Percentiles rank a stretch among this genome's conserved stretches.
These are phyloP conservation scores for Knipowitschia caucasica DNA, from an alignment of 2,797 vertebrate genomes.

Conservation along the genomic window DNA sequence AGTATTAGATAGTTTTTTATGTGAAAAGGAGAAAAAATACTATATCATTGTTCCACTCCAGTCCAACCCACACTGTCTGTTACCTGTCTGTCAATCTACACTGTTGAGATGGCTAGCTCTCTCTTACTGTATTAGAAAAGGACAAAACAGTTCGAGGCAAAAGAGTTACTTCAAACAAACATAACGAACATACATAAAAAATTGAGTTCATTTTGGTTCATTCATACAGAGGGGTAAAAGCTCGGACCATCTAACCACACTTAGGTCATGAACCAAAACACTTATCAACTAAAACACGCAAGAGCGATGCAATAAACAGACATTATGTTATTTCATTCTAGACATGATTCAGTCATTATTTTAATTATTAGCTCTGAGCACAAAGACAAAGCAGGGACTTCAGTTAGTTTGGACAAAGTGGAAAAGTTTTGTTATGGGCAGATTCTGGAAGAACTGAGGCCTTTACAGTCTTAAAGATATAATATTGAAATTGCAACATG, in stretches of 20 bases:
- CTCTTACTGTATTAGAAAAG: slow-evolving; percentile 54
- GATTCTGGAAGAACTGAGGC: not conserved
- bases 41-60: slow-evolving; percentile 14
- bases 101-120: slow-evolving; percentile 60
- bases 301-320: slow-evolving; percentile 35
- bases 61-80: slow-evolving; percentile 56
- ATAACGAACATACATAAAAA: not conserved
- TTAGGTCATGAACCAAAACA: slow-evolving; percentile 31
- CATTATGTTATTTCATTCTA: slow-evolving; percentile 47
- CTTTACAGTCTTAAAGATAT: not conserved
- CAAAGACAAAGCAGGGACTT: not conserved
- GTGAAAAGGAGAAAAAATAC: too few species aligned
- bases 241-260: slow-evolving; percentile 16
- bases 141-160: slow-evolving; percentile 18
- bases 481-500: too few species aligned
- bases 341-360: slow-evolving; percentile 49
- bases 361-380: slow-evolving; percentile 28
- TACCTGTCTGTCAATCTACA: slow-evolving; percentile 82
- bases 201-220: slow-evolving; percentile 8
- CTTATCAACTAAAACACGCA: slow-evolving; percentile 52
- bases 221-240: slow-evolving; percentile 2
- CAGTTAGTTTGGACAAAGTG: not conserved
- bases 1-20: too few species aligned
- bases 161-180: slow-evolving; percentile 14
- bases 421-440: not conserved